These are phyloP conservation scores for Drosophila borborema DNA, from an alignment of 2,888 invertebrate species.

Conservation along the genomic window DNA sequence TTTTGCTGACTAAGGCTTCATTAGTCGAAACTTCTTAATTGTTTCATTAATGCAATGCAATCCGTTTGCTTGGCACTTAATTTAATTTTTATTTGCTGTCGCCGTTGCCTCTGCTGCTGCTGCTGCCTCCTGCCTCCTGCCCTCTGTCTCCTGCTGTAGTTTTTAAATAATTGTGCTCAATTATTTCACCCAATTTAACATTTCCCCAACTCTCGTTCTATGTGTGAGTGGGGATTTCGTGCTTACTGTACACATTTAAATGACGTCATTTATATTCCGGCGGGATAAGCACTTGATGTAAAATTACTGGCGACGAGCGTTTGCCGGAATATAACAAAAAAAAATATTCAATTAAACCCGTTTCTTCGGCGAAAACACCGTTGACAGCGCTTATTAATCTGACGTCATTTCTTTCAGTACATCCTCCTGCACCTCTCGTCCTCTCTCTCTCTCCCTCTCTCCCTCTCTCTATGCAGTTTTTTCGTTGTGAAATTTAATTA, in stretches of 20 bases:
- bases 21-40: conserved; percentile 75
- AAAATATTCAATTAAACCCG: conserved; percentile 80
- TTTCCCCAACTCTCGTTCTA: conserved; percentile 43
- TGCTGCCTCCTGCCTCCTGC: conserved; percentile 18
- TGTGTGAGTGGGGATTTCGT: conserved; percentile 39
- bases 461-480: conserved; percentile 21
- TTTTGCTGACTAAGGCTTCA: conserved; percentile 70
- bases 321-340: conserved; percentile 64
- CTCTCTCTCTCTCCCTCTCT: not conserved
- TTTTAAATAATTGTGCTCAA: conserved; percentile 78
- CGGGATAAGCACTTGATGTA: conserved; percentile 79
- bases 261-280: conserved; percentile 78
- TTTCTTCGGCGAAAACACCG: conserved; percentile 56
- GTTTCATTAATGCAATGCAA: conserved; percentile 78
- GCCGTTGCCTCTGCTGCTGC: conserved; percentile 23
- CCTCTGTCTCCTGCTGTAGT: conserved; percentile 41
- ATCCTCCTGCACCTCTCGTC: not conserved
- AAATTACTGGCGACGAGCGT: conserved; percentile 59
- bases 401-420: conserved; percentile 49
- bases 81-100: conserved; percentile 77
- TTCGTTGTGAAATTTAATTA: conserved; percentile 67
- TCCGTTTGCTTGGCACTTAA: conserved; percentile 75
- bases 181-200: conserved; percentile 80
- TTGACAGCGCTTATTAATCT: conserved; percentile 78
- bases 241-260: conserved; percentile 68